Evolutionary conservation across 2,888 invertebrate genomes (phyloP), one percentile per base, ranked within the genome.

Genomic region (Agrotis exclamationis): DNA sequence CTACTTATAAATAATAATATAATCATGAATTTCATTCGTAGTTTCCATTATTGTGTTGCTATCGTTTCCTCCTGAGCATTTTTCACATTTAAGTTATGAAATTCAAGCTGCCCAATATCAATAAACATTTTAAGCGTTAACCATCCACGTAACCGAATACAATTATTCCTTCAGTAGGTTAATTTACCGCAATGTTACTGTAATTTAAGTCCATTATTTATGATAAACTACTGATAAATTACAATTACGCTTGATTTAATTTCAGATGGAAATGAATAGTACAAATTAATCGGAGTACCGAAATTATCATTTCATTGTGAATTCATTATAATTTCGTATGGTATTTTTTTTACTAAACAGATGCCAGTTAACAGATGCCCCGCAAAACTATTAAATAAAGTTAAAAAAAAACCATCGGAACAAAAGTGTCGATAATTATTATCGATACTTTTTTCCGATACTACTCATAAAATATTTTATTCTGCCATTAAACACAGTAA

Each of bases 221-320:
- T 1, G 16, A 18, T 39, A 54, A 70, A 54, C 45, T 16, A n/a
- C 45, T 16, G 22, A 33, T 47, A n/a, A 9, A 69, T 24, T 47
- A 47, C 45, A 39, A 54, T 47, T 24, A 5, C 3, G 16, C 13
- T 47, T 47, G 16, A 47, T 70, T 69, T 54, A 14, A 69, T 70
- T 70, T 14, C 16, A 24, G 11, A 33, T 53, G 18, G 22, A 47
- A 47, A 70, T 69, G 53, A 71, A 18, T 13, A 22, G 13, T 5
- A 47, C 20, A 20, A 70, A 70, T 67, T 1, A 67, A 51, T 44
- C 6, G 4, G 9, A 51, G 44, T 28, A 51, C 44, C n/a, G 44
- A 24, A 58, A 44, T 63, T 16, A 50, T 24, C 5, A 7, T 39
- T 39, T 39, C 39, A 11, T 39, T 11, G 39, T 39, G 39, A 39